Base-by-base conservation (phyloP, 2,888 invertebrate genomes). In the Actias luna region DNA sequence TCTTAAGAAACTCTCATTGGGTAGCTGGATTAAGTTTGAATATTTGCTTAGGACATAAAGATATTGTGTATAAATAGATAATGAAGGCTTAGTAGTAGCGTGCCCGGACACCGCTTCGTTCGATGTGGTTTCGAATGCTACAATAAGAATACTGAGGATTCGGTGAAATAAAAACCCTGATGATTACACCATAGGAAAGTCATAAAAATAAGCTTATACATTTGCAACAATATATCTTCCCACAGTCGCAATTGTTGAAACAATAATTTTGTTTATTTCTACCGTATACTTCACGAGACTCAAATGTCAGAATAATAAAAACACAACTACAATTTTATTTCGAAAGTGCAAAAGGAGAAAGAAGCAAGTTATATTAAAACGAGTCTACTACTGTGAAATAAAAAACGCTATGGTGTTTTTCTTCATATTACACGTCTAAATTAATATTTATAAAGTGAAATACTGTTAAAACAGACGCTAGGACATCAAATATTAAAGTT, bases 401-500 rank as follows among this genome's bases (percentile, higher is more conserved):
- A 25, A 25, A 50, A 22, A 12, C 10, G 25, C 46, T 12, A 5
- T 22, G 46, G 25, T 25, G 46, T 50, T 4, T 39, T 39, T 3
- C 12, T 12, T 50, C 12, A 5, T n/a, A 39, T 39, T 50, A 50
- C 46, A 25, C 22, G 22, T 50, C 46, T 25, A 50, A 50, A 50
- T 12, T 12, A 10, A 50, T 25, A 25, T 50, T 50, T 25, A 50
- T 25, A 46, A 50, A 50, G 2, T 3, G 25, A 25, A 33, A 50
- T 50, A 50, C 46, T 25, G 25, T 22, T 12, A 22, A 50, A 25
- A 50, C 12, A 25, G 22, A 7, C 46, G 25, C 25, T 50, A 10
- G 8, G 25, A 50, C 12, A 50, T 50, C 0, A 50, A 50, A 50
- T 50, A 50, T 50, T 50, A 50, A 50, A 50, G 46, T 50, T 50